Conservation (phyloP, 2,888 invertebrate species). For the Tolmerus cingulatus region DNA sequence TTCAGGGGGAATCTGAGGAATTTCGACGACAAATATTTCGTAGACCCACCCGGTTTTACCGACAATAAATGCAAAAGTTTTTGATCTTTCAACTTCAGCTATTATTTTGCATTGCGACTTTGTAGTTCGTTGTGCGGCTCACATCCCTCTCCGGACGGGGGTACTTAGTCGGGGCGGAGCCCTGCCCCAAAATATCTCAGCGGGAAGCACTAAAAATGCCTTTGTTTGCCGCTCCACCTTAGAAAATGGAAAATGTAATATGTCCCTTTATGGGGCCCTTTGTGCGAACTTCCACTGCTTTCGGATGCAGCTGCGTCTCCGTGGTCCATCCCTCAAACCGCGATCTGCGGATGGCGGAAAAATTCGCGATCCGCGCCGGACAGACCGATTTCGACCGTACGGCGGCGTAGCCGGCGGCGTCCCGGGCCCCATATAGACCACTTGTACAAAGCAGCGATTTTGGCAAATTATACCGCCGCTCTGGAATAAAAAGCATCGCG, state of each 20-base stretch:
- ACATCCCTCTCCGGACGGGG: neutral
- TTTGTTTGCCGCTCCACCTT: neutral
- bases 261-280: neutral
- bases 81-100: constrained; percentile 47
- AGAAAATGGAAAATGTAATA: neutral
- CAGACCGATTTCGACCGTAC: neutral
- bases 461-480: constrained; percentile 8
- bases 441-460: neutral
- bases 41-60: constrained; percentile 25
- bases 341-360: neutral
- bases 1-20: constrained; percentile 40
- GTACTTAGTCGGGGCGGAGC: neutral
- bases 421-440: constrained; percentile 12
- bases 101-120: constrained; percentile 38
- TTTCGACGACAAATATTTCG: constrained; percentile 47
- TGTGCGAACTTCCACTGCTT: neutral
- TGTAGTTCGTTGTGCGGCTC: neutral
- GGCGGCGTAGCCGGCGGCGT: neutral
- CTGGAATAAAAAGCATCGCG: neutral
- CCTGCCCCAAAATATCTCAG: neutral
- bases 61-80: constrained; percentile 47
- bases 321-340: neutral
- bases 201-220: neutral
- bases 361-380: neutral
- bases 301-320: neutral